Percentiles rank a stretch among this genome's conserved stretches.
phyloP scores from a whole-genome alignment of 2,888 invertebrate species.

The Pristionchus arcanus region DNA sequence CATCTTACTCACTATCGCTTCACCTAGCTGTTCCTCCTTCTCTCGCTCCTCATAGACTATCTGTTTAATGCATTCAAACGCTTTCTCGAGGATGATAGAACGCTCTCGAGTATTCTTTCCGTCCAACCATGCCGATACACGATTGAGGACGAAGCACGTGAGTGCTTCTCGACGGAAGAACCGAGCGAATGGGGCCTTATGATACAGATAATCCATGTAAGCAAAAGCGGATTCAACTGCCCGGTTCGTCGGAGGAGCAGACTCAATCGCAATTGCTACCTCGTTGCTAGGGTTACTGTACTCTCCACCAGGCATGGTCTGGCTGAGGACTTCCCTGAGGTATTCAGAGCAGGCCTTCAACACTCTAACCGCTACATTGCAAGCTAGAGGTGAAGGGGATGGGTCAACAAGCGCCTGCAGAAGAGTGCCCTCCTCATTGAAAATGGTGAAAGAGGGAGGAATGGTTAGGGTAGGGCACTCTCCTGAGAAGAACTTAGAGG shows the following conservation, averaged over 20 bases:
- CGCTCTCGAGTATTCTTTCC: no score
- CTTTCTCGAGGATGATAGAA: background rate
- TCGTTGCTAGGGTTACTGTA: background rate
- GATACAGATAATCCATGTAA: background rate
- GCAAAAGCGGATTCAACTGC: no score
- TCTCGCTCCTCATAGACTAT: slow-evolving; percentile 1
- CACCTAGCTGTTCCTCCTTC: background rate
- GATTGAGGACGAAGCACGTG: slow-evolving; percentile 2
- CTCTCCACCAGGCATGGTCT: background rate
- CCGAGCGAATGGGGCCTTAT: background rate
- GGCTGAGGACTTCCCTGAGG: background rate
- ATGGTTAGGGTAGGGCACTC: no score
- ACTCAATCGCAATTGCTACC: background rate
- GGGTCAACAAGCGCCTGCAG: background rate
- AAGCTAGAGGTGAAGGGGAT: background rate
- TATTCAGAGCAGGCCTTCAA: background rate
- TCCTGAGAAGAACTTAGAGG: background rate
- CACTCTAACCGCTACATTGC: background rate
- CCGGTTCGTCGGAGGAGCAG: no score
- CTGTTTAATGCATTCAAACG: background rate
- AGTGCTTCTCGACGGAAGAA: background rate
- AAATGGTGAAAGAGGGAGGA: background rate
- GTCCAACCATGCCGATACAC: background rate
- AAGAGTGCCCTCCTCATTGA: background rate
- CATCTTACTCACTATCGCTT: no score